Base-by-base conservation (phyloP, 2,888 invertebrate genomes). In the Parapristionchus giblindavisi region DNA sequence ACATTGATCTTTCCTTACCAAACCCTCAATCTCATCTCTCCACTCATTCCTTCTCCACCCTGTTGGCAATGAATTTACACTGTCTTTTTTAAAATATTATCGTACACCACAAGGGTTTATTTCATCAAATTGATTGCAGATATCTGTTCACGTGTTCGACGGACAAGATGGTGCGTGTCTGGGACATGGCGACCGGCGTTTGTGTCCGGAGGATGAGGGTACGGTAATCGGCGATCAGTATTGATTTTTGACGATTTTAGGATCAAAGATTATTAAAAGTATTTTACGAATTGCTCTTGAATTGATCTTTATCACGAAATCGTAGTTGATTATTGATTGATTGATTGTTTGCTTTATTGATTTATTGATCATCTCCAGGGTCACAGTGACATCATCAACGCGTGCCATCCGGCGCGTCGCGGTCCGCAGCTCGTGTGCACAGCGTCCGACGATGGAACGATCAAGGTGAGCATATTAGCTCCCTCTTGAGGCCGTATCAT, bases 381-480 rank as follows among this genome's bases (percentile, higher is more conserved):
- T 52, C 91, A 91, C 84, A 89, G 89, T 74, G 89, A 89, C 65
- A 92, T 92, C 88, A 92, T 92, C 2, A 92, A 92, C 86, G 89
- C 80, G 24, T 76, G 80, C 63, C 80, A 89, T 89, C 83, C 91
- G 34, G 93, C 94, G 1, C 91, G 98, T 81, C 90, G 97, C 85
- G 98, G 98, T 0, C 93, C 94, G 0, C 94, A 94, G 83, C 91
- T 95, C 77, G 89, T 99, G 11, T 95, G 94, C 71, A 95, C 95
- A 54, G 98, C 94, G 6, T 93, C 95, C 79, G 99, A 99, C 89
- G 99, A 99, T 89, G 94, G 93, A 81, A 94, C 94, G 17, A 92
- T 98, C 71, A 92, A 93, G 88, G 91, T 97, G 43, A 32, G 68
- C n/a, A 36, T 54, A 70, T 32, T 32, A 1, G 11, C 17, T 1